phyloP scores from a whole-genome alignment of 2,888 invertebrate species.

The Philereme transversata region DNA sequence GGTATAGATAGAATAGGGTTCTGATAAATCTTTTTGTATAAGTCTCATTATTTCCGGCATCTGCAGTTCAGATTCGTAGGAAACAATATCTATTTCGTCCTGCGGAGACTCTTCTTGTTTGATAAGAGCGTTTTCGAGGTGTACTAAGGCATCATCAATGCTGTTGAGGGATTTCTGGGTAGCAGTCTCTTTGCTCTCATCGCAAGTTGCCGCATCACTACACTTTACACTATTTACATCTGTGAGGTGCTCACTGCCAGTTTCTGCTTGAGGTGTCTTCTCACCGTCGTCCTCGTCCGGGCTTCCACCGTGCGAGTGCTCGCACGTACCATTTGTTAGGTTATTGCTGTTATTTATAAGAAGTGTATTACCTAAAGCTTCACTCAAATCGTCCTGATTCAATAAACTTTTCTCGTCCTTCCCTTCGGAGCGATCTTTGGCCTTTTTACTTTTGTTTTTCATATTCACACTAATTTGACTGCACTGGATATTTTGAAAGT shows the following conservation, averaged over 20 bases:
- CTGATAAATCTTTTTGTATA: slow-evolving; percentile 99
- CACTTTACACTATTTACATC: slow-evolving; percentile 77
- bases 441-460: slow-evolving; percentile 78
- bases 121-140: slow-evolving; percentile 52
- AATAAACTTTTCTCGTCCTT: slow-evolving; percentile 65
- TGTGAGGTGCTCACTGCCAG: slow-evolving; percentile 49
- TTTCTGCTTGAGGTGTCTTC: slow-evolving; percentile 53
- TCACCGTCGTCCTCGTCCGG: slow-evolving; percentile 51
- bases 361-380: slow-evolving; percentile 71
- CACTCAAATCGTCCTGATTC: slow-evolving; percentile 69
- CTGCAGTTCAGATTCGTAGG: slow-evolving; percentile 97
- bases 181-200: slow-evolving; percentile 44
- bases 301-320: slow-evolving; percentile 62
- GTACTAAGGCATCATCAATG: slow-evolving; percentile 53
- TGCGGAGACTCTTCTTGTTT: slow-evolving; percentile 53
- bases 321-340: slow-evolving; percentile 77
- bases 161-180: slow-evolving; percentile 48
- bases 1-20: slow-evolving; percentile 99
- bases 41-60: slow-evolving; percentile 99
- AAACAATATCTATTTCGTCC: slow-evolving; percentile 72
- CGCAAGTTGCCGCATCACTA: slow-evolving; percentile 55
- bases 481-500: slow-evolving; percentile 72
- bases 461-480: slow-evolving; percentile 69
- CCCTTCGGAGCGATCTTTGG: slow-evolving; percentile 76
- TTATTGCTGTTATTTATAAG: slow-evolving; percentile 74